Conservation (phyloP, 2,113 vertebrate species). For the Calypte anna region DNA sequence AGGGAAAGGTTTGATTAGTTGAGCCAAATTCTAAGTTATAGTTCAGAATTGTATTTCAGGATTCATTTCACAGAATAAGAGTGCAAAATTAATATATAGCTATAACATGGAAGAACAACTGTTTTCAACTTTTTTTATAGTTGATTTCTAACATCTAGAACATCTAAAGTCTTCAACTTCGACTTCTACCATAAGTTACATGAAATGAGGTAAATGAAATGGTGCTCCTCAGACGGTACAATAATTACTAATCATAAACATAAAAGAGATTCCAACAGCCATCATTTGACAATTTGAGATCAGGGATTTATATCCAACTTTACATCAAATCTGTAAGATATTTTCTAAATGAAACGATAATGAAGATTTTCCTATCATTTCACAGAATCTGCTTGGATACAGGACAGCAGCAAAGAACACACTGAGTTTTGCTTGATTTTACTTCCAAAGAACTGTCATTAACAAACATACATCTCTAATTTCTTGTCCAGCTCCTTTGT, state of each 20-base stretch:
- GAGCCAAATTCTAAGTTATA: not conserved
- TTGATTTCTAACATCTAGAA: not conserved
- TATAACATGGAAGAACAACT: not conserved
- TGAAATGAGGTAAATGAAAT: not conserved
- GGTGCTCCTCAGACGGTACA: not conserved
- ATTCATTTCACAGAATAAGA: not conserved
- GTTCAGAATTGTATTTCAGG: not conserved
- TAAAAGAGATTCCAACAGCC: not conserved
- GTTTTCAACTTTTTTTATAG: not conserved
- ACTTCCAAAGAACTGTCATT: not conserved
- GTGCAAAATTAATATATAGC: not conserved
- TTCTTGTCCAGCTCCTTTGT: conserved; percentile 97
- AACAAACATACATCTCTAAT: conserved; percentile 91
- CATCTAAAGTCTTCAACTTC: not conserved
- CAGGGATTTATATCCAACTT: not conserved
- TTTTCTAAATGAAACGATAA: not conserved
- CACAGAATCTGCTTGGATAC: not conserved
- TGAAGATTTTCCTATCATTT: not conserved
- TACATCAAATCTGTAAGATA: not conserved
- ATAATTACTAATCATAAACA: not conserved
- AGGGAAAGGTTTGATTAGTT: not conserved
- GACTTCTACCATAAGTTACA: not conserved
- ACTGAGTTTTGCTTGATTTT: not conserved
- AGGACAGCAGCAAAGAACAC: not conserved
- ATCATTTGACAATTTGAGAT: not conserved